A percentile compares a stretch with the other conserved stretches of the same genome.
phyloP scores from a whole-genome alignment of 2,888 invertebrate genomes.

The Patella caerulea region DNA sequence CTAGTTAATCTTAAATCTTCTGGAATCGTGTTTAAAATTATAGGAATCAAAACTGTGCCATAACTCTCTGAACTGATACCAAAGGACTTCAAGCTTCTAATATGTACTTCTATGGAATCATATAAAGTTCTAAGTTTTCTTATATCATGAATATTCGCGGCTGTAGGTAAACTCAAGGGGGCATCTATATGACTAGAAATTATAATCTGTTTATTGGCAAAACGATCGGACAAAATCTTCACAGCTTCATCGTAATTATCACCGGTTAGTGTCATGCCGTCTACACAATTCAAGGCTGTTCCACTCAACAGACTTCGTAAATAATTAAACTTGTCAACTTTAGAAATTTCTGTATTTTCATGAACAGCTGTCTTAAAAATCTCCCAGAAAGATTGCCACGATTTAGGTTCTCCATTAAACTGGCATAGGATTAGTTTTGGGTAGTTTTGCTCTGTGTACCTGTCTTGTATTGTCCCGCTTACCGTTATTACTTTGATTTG shows the following conservation, averaged over 20 bases:
- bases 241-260: conserved; percentile 2
- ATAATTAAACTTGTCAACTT: conserved; percentile 1
- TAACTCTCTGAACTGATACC: not conserved
- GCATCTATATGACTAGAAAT: not conserved
- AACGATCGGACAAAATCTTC: not conserved
- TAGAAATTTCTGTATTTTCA: not conserved
- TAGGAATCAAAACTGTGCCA: not conserved
- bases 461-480: too few relatives aligned
- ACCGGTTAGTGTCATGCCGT: not conserved
- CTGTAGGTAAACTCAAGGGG: not conserved
- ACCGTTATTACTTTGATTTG: too few relatives aligned
- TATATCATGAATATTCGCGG: not conserved
- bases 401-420: not conserved
- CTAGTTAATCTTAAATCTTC: too few relatives aligned
- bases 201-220: not conserved
- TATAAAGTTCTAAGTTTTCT: not conserved
- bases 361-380: not conserved
- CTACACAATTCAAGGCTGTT: not conserved
- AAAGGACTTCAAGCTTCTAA: not conserved
- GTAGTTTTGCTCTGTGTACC: not conserved
- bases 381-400: not conserved
- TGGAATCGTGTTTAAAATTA: not conserved
- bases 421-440: not conserved
- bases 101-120: not conserved
- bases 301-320: not conserved